Conservation (phyloP, 2,888 invertebrate genomes). For the Alcis repandata region DNA sequence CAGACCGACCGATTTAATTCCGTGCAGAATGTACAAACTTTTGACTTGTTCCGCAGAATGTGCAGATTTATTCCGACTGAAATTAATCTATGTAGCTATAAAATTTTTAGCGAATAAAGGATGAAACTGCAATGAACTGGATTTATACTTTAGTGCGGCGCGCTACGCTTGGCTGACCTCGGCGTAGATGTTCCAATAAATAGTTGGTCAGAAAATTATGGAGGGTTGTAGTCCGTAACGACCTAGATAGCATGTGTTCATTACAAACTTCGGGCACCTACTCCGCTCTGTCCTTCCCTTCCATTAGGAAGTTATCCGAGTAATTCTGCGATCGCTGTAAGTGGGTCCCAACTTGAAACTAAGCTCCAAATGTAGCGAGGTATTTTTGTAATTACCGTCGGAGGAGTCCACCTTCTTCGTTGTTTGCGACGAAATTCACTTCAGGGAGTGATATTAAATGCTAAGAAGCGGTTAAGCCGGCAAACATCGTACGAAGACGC, state of each 20-base stretch:
- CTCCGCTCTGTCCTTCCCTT: conserved; percentile 46
- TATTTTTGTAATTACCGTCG: conserved; percentile 43
- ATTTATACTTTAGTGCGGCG: conserved; percentile 56
- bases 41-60: conserved; percentile 14
- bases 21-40: conserved; percentile 17
- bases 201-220: conserved; percentile 50
- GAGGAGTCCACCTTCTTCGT: conserved; percentile 23
- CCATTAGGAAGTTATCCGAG: conserved; percentile 52
- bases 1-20: conserved; percentile 23
- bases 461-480: conserved; percentile 49
- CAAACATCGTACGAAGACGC: conserved; percentile 54
- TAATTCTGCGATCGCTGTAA: conserved; percentile 49
- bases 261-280: conserved; percentile 52
- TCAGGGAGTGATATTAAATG: conserved; percentile 46
- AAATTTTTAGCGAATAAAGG: conserved; percentile 55
- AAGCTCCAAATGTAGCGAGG: conserved; percentile 40
- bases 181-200: conserved; percentile 54
- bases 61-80: conserved; percentile 23
- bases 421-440: conserved; percentile 35
- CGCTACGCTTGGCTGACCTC: conserved; percentile 53
- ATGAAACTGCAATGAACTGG: conserved; percentile 53
- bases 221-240: conserved; percentile 43
- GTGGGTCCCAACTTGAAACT: conserved; percentile 44
- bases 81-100: conserved; percentile 22
- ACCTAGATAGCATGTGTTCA: conserved; percentile 51